Evolutionary conservation across 2,113 vertebrate genomes (phyloP).

Genomic region (Trichomycterus rosablanca): DNA sequence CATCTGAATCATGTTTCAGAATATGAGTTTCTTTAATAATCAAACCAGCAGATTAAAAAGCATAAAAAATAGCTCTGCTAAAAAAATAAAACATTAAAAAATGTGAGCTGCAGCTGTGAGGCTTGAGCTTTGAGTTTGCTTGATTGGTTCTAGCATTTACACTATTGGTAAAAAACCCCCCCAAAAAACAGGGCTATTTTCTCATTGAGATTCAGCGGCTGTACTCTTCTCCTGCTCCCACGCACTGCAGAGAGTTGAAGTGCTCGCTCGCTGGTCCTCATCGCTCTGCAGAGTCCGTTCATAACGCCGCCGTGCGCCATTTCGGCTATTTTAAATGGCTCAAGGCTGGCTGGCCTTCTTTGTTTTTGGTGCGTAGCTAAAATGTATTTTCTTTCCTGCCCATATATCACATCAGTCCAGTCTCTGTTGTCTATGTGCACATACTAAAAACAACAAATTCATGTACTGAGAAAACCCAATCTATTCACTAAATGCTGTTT

Average conservation of each 20-base stretch:
- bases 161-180: background rate
- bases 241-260: slow-evolving; percentile 50
- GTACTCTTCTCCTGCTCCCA: slow-evolving; percentile 57
- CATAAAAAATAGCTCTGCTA: background rate
- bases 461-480: no score
- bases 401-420: no score
- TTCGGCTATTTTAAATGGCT: slow-evolving; percentile 11
- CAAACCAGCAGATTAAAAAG: no score
- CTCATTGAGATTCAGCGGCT: slow-evolving; percentile 67
- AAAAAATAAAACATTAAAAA: background rate
- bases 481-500: no score
- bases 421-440: no score
- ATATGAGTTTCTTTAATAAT: background rate
- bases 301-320: slow-evolving; percentile 33
- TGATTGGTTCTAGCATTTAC: background rate
- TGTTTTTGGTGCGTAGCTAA: slow-evolving; percentile 3
- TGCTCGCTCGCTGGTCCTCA: slow-evolving; percentile 26
- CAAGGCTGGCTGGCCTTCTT: background rate
- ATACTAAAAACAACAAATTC: no score
- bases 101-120: background rate
- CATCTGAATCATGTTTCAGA: background rate
- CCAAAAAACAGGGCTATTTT: slow-evolving; percentile 48
- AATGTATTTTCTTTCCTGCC: background rate
- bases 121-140: slow-evolving; percentile 10
- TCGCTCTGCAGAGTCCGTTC: slow-evolving; percentile 15